Conservation (phyloP, 2,888 invertebrate genomes). For the Druceiella hillmani region DNA sequence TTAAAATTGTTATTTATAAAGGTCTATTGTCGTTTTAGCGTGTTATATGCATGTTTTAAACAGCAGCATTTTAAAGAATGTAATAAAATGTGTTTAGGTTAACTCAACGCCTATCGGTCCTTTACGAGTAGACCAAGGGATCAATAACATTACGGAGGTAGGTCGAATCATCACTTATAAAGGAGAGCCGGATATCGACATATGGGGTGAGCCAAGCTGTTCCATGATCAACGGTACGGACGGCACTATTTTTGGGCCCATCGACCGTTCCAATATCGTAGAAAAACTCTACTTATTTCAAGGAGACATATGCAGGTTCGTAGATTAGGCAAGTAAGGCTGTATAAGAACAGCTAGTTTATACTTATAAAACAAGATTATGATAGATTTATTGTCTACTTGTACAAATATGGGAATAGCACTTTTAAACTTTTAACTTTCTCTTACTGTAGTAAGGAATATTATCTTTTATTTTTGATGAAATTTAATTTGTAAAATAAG, state of each 20-base stretch:
- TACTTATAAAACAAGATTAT: too few relatives aligned
- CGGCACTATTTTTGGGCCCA: constrained; percentile 49
- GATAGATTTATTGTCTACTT: too few relatives aligned
- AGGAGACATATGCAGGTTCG: constrained; percentile 54
- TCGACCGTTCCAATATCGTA: constrained; percentile 34
- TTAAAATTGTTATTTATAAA: not conserved
- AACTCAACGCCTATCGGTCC: constrained; percentile 51
- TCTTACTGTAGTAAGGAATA: too few relatives aligned
- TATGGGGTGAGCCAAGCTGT: constrained; percentile 43
- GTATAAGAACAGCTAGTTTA: too few relatives aligned
- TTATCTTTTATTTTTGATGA: too few relatives aligned
- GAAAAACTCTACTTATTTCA: constrained; percentile 44
- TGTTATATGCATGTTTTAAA: too few relatives aligned
- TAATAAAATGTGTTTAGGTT: constrained; percentile 36
- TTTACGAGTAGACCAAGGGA: constrained; percentile 49
- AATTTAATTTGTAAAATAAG: too few relatives aligned
- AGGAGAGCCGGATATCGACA: constrained; percentile 32
- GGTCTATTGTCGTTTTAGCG: not conserved
- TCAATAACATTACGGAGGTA: constrained; percentile 39
- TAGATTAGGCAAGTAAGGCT: too few relatives aligned
- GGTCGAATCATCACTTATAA: constrained; percentile 48
- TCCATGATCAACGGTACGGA: constrained; percentile 53
- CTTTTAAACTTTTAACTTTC: too few relatives aligned
- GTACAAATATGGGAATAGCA: too few relatives aligned
- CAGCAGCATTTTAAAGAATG: too few relatives aligned